Evolutionary conservation across 2,113 vertebrate genomes (phyloP).

Genomic region (Passer montanus): DNA sequence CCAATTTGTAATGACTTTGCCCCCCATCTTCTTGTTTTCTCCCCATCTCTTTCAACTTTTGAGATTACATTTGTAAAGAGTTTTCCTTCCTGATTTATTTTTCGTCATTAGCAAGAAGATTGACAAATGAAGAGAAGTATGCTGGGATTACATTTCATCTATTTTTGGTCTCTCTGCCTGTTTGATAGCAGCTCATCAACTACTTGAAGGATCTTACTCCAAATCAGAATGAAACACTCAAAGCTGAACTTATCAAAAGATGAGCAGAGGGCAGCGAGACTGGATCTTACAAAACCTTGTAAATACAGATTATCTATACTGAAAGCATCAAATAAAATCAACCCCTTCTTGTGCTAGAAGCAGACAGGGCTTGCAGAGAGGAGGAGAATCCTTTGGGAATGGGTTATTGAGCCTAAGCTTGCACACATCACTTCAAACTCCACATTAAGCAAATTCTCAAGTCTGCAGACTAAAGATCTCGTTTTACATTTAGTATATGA

Average conservation of each 20-base stretch:
- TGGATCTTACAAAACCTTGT: neutral
- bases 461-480: neutral
- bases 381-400: neutral
- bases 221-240: neutral
- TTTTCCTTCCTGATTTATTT: neutral
- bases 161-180: neutral
- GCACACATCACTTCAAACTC: neutral
- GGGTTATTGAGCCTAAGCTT: neutral
- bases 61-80: neutral
- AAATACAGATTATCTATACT: neutral
- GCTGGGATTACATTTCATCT: neutral
- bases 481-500: neutral
- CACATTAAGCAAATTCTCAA: neutral
- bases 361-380: accelerated
- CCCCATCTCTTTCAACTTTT: neutral
- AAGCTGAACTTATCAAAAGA: neutral
- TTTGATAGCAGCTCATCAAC: neutral
- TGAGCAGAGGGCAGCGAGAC: neutral
- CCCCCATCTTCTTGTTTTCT: neutral
- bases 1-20: neutral
- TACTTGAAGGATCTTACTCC: neutral
- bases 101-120: neutral
- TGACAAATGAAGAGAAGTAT: neutral
- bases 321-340: neutral
- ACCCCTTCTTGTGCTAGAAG: neutral